Percentiles rank a stretch among this genome's conserved stretches.
Evolutionary conservation across 2,888 invertebrate genomes (phyloP).

Genomic region (Schizaphis graminum): DNA sequence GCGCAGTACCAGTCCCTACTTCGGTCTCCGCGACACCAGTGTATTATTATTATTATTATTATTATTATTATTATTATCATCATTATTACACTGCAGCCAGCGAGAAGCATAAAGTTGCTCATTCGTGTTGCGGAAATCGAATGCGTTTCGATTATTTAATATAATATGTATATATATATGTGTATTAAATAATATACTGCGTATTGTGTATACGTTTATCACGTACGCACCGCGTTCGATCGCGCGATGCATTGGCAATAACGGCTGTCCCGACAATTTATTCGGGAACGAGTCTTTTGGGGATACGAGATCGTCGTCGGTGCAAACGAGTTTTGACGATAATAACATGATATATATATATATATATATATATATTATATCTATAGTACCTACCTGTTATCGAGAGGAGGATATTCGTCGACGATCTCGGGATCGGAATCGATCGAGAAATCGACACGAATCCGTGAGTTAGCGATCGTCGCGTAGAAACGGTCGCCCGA

Average conservation of each 20-base stretch:
- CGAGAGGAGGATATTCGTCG: background rate
- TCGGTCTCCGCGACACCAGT: background rate
- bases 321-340: background rate
- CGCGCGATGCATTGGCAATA: background rate
- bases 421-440: background rate
- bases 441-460: background rate
- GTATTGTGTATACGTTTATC: background rate
- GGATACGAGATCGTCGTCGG: background rate
- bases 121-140: conserved; percentile 56
- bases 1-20: background rate
- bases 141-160: conserved; percentile 28
- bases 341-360: background rate
- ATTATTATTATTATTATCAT: no score
- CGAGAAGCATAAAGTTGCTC: background rate
- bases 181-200: background rate
- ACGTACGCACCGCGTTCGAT: background rate
- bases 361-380: background rate
- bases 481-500: background rate
- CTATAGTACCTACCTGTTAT: background rate
- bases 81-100: background rate
- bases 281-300: conserved; percentile 23
- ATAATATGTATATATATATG: background rate
- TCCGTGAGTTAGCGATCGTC: background rate
- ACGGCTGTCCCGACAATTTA: background rate
- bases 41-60: background rate